Conservation (phyloP, 2,888 invertebrate species). For the Mythimna impura region DNA sequence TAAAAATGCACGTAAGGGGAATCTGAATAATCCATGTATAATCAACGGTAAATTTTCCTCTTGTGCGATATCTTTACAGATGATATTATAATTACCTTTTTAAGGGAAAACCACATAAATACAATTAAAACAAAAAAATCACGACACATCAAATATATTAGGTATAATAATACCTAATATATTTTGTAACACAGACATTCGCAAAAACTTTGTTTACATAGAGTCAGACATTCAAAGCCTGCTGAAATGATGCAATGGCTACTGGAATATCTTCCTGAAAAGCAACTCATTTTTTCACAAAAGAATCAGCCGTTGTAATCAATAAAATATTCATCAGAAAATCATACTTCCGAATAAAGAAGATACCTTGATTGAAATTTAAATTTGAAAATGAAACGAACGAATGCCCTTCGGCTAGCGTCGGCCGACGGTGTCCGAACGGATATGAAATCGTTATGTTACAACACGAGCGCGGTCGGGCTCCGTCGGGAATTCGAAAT, state of each 20-base stretch:
- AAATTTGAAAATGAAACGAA: conserved; percentile 57
- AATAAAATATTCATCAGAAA: conserved; percentile 51
- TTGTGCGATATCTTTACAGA: background rate
- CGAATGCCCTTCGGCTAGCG: conserved; percentile 45
- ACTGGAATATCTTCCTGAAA: conserved; percentile 24
- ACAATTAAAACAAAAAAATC: background rate
- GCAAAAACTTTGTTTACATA: background rate
- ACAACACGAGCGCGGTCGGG: conserved; percentile 47
- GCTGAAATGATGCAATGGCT: conserved; percentile 17
- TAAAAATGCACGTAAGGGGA: background rate
- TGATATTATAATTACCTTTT: background rate
- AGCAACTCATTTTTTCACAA: conserved; percentile 7
- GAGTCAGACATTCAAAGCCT: conserved; percentile 23
- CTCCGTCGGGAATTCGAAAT: conserved; percentile 50
- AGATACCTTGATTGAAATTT: conserved; percentile 52
- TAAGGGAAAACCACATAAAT: background rate
- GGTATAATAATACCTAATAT: too few relatives aligned
- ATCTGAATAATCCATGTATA: background rate
- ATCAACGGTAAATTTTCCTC: background rate
- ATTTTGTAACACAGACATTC: too few relatives aligned
- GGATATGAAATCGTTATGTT: conserved; percentile 63
- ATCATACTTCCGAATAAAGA: conserved; percentile 48
- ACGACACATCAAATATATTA: background rate
- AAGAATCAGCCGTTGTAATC: conserved; percentile 19
- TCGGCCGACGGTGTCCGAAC: conserved; percentile 44